Percentiles rank a stretch among this genome's conserved stretches.
Conservation (phyloP, 2,797 vertebrate genomes). For the Notolabrus celidotus region DNA sequence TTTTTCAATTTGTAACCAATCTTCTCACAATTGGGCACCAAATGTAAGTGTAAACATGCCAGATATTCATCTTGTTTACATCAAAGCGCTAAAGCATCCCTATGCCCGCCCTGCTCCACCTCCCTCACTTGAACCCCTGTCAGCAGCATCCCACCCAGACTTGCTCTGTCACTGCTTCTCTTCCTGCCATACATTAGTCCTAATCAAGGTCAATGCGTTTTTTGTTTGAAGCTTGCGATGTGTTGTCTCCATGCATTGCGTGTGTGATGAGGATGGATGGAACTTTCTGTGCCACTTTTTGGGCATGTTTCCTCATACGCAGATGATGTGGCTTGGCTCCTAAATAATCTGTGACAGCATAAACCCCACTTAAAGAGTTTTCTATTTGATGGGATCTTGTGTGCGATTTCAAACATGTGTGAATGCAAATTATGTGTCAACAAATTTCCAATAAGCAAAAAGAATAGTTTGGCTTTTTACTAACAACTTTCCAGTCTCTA, state of each 20-base stretch:
- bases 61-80: slow-evolving; percentile 87
- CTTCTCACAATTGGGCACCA: slow-evolving; percentile 81
- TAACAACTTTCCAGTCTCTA: no score
- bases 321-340: slow-evolving; percentile 28
- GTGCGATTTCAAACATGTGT: slow-evolving; percentile 7
- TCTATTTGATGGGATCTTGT: not conserved
- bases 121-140: slow-evolving; percentile 39
- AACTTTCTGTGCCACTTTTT: slow-evolving; percentile 34
- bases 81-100: slow-evolving; percentile 76
- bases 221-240: slow-evolving; percentile 58
- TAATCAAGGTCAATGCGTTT: slow-evolving; percentile 76
- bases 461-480: no score
- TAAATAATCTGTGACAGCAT: slow-evolving; percentile 21
- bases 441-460: no score
- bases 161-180: slow-evolving; percentile 47
- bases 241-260: slow-evolving; percentile 41
- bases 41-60: slow-evolving; percentile 84
- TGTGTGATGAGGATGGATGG: slow-evolving; percentile 72
- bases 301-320: slow-evolving; percentile 18
- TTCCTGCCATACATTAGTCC: slow-evolving; percentile 76
- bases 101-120: slow-evolving; percentile 41
- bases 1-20: slow-evolving; percentile 89
- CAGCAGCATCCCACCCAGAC: slow-evolving; percentile 57
- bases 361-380: slow-evolving; percentile 5
- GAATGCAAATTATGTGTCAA: not conserved